Percentiles rank a stretch among this genome's conserved stretches.
Conservation (phyloP, 2,888 invertebrate genomes). For the Halictus ligatus region DNA sequence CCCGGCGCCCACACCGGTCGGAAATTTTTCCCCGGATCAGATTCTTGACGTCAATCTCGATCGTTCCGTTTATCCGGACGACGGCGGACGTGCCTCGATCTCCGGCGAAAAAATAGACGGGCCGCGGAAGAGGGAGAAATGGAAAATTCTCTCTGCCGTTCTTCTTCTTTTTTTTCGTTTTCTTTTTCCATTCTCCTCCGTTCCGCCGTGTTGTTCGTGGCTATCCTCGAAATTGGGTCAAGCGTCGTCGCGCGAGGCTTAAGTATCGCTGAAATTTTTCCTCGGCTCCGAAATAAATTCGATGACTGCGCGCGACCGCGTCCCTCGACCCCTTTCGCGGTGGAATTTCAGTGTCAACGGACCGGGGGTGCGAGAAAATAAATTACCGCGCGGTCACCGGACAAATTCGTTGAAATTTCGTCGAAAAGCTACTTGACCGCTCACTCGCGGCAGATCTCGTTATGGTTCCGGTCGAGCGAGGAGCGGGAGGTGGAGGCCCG, state of each 20-base stretch:
- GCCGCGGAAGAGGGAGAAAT: neutral
- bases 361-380: constrained; percentile 58
- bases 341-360: constrained; percentile 27
- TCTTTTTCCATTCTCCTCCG: constrained; percentile 16
- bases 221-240: constrained; percentile 6
- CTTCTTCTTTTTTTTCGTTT: neutral
- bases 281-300: constrained; percentile 45
- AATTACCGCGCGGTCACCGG: constrained; percentile 72
- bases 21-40: constrained; percentile 40
- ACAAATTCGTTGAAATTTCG: constrained; percentile 77
- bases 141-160: neutral
- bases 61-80: constrained; percentile 25
- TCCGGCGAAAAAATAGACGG: constrained; percentile 33
- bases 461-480: constrained; percentile 55
- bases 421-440: constrained; percentile 68
- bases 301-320: neutral
- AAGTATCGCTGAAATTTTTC: constrained; percentile 35
- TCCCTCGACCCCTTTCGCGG: neutral
- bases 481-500: neutral
- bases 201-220: constrained; percentile 17
- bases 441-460: constrained; percentile 69
- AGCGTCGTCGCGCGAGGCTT: constrained; percentile 14
- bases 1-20: neutral
- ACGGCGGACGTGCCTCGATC: constrained; percentile 17
- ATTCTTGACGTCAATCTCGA: constrained; percentile 55